Percentiles rank a stretch among this genome's conserved stretches.
Conservation (phyloP, 1,140 invertebrate genomes). For the Drosophila paulistorum region DNA sequence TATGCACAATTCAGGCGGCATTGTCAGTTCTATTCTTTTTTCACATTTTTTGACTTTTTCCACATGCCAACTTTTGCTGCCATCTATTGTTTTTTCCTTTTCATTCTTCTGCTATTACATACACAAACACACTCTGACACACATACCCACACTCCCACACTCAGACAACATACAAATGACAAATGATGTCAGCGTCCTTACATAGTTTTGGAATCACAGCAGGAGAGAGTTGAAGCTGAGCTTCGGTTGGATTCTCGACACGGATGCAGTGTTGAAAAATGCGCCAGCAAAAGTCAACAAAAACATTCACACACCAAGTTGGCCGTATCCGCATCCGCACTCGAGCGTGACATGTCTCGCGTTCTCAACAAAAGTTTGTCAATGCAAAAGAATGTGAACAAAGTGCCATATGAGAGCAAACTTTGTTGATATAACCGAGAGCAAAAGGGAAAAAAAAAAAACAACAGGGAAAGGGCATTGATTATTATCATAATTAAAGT, state of each 20-base stretch:
- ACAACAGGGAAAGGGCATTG: conserved; percentile 27
- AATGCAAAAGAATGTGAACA: conserved; percentile 41
- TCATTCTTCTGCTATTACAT: conserved; percentile 2
- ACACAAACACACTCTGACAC: conserved; percentile 3
- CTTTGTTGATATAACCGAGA: not conserved
- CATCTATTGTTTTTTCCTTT: conserved; percentile 63
- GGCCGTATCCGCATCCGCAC: conserved; percentile 33
- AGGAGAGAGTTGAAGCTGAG: not conserved
- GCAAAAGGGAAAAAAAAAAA: too few species aligned
- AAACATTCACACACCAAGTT: conserved; percentile 43
- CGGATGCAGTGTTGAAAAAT: conserved; percentile 59
- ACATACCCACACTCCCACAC: conserved; percentile 16
- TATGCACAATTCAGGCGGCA: conserved; percentile 67
- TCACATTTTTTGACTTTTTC: conserved; percentile 56
- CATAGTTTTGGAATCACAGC: conserved; percentile 49
- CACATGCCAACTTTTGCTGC: conserved; percentile 70
- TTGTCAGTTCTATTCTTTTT: conserved; percentile 66
- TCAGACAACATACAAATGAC: conserved; percentile 52
- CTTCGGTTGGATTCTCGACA: not conserved
- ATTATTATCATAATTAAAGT: conserved; percentile 62
- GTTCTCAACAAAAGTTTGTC: conserved; percentile 39
- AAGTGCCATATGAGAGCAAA: conserved; percentile 41
- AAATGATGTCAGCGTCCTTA: conserved; percentile 68
- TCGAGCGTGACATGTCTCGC: conserved; percentile 50
- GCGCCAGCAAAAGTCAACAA: conserved; percentile 53